A percentile compares a stretch with the other conserved stretches of the same genome.
Conservation (phyloP, 2,888 invertebrate genomes). For the Hypselothyrea guttata region DNA sequence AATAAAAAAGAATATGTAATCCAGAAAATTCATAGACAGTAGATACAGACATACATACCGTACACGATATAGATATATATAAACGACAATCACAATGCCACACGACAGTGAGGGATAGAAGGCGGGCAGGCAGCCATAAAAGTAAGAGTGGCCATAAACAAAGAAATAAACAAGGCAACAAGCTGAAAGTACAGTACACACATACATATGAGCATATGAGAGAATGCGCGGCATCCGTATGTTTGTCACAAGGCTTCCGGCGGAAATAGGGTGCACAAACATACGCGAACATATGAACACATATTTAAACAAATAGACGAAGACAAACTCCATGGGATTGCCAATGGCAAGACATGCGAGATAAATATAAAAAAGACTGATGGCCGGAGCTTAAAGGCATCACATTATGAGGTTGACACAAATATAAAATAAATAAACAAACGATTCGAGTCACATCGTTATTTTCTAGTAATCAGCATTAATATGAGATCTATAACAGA, state of each 20-base stretch:
- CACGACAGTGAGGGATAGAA: slow-evolving; percentile 4
- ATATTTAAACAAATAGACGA: slow-evolving; percentile 33
- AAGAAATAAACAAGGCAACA: slow-evolving; percentile 70
- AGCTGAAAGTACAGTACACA: slow-evolving; percentile 61
- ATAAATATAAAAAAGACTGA: slow-evolving; percentile 69
- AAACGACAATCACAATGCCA: slow-evolving; percentile 58
- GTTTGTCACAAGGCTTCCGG: slow-evolving; percentile 63
- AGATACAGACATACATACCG: slow-evolving; percentile 31
- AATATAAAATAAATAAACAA: slow-evolving; percentile 59
- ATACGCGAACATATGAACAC: slow-evolving; percentile 5
- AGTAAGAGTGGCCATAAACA: slow-evolving; percentile 64
- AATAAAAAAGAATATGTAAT: slow-evolving; percentile 53
- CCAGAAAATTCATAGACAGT: slow-evolving; percentile 38
- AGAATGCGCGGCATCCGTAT: slow-evolving; percentile 43
- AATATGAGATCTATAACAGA: too few relatives aligned
- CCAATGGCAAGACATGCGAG: slow-evolving; percentile 39
- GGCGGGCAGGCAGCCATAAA: slow-evolving; percentile 40
- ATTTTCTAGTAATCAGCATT: slow-evolving; percentile 44
- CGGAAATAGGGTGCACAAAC: slow-evolving; percentile 63
- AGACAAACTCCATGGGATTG: slow-evolving; percentile 33
- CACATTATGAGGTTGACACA: slow-evolving; percentile 67
- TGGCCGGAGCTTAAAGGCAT: slow-evolving; percentile 63
- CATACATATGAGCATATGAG: slow-evolving; percentile 9
- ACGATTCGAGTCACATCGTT: slow-evolving; percentile 27
- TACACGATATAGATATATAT: slow-evolving; percentile 71